phyloP scores from a whole-genome alignment of 2,113 vertebrate genomes.

The Thomomys bottae region DNA sequence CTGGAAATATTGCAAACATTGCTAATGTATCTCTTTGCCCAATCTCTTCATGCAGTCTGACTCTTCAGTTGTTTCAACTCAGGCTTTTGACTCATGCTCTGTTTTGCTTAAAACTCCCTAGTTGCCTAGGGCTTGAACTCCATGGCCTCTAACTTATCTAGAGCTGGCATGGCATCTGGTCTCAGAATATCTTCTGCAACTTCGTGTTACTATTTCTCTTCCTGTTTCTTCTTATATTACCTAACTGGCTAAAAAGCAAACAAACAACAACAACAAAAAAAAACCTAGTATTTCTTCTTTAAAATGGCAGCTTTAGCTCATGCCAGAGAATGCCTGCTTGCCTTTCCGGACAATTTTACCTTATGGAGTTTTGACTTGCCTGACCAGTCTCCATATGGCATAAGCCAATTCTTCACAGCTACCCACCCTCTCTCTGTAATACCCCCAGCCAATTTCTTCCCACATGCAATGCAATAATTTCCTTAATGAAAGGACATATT shows the following conservation, averaged over 20 bases:
- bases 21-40: neutral
- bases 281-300: no score
- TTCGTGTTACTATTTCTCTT: slow-evolving; percentile 18
- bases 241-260: neutral
- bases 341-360: neutral
- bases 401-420: neutral
- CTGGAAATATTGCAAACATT: neutral
- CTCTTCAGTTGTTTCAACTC: neutral
- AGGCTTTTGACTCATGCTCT: neutral
- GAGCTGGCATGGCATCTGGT: neutral
- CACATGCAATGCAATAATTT: neutral
- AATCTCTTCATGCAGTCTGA: neutral
- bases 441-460: no score
- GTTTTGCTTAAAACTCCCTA: neutral
- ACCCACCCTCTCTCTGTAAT: no score
- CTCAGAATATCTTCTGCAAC: neutral
- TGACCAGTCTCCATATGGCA: neutral
- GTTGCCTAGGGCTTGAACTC: neutral
- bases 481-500: neutral
- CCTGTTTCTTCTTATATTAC: neutral
- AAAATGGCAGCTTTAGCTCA: neutral
- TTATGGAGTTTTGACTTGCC: neutral
- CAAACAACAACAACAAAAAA: neutral
- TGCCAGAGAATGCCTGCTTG: neutral
- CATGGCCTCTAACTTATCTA: neutral